Base-by-base conservation (phyloP, 2,113 vertebrate genomes). In the Brachypteracias leptosomus region DNA sequence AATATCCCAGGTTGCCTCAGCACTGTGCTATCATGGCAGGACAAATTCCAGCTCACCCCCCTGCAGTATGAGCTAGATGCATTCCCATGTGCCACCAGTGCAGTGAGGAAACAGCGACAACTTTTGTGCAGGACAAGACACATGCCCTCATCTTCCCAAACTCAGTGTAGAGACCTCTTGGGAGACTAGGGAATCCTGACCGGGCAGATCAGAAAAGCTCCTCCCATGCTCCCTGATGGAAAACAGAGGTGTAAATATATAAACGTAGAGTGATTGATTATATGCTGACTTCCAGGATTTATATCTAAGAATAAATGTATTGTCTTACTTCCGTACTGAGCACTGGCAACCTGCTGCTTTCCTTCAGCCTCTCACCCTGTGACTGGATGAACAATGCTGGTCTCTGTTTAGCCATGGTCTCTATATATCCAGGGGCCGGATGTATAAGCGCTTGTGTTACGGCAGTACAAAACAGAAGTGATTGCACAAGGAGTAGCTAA, bases 171-270 rank as follows among this genome's bases (percentile, higher is more conserved):
- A 71, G 62, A 79, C 67, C n/a, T 88, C 67, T 68, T 36, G 33
- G 62, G 81, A 91, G 24, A 47, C 55, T 33, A 35, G 3, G 18
- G 89, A 58, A 86, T 77, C 55, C 88, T 96, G 71, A 67, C 42
- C 0, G 10, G 62, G 58, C 54, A 88, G 89, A 61, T 73, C 36
- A 91, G 78, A 71, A 90, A 83, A 91, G 59, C 42, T 95, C 75
- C 93, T 94, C 86, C 76, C 33, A 17, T 29, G 59, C 13, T 81
- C 49, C 58, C 51, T 94, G 90, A 95, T 36, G 55, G 82, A 95
- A 95, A 84, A 58, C 95, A 97, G 96, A 96, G 88, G 88, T 85
- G 79, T 96, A 91, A 91, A 93, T 93, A 93, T 51, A 89, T 94
- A 96, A 97, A 96, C 55, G 0, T 6, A 62, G 90, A 83, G 67